Evolutionary conservation across 2,797 vertebrate species (phyloP), one percentile per base, ranked within the genome.

Genomic region (Alauda arvensis): DNA sequence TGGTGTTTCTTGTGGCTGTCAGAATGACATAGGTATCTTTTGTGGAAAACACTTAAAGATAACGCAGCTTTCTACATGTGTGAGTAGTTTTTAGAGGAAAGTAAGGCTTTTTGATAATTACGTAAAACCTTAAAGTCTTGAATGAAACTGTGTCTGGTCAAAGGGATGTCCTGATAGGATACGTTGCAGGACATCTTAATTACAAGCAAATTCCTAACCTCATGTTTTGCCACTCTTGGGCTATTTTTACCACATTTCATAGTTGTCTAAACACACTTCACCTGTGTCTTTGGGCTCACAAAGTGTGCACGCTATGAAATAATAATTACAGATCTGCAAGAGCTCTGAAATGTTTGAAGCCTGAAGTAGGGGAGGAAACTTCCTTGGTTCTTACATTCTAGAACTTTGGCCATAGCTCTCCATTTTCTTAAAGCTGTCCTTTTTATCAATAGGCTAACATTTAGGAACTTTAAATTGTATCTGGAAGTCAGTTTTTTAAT

Each of bases 361-460:
- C 14, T 74, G 46, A 68, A 71, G 7, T 6, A 62, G 11, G 18
- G 31, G 18, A 51, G 46, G 53, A 83, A 49, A 48, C 25, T 45
- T 5, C 0, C 45, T 80, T 8, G 5, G 9, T 57, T 77, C 8
- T 71, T 81, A n/a, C 0, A 0, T 76, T 83, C 14, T 52, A 21
- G 62, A 69, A 37, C 49, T 76, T 80, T 2, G 10, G 3, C 29
- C 68, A 0, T 53, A 63, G 51, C 18, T 65, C 9, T 84, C 5
- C 0, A 3, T 52, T 85, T 83, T 11, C 16, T 40, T 67, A 45
- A 55, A 87, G 15, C 33, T 66, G 86, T 15, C 4, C 1, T 42
- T 60, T 89, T 79, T 63, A 7, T 60, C 33, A 48, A 1, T 18
- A 40, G 39, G 11, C n/a, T 59, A n/a, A 49, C n/a, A 12, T n/a